phyloP scores from a whole-genome alignment of 2,113 vertebrate species.

The Otis tarda region DNA sequence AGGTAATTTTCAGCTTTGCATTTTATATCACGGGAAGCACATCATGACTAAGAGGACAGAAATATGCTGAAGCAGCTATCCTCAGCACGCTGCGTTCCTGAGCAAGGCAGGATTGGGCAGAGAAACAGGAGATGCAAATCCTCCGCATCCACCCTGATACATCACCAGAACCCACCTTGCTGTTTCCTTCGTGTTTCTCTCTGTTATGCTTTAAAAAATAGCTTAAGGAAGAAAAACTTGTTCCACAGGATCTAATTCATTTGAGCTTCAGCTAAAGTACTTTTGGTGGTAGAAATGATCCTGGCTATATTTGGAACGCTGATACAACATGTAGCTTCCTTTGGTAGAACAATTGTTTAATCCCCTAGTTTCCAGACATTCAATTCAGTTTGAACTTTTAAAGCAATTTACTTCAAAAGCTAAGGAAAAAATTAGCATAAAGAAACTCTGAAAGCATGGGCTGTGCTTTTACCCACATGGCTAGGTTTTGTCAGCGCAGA shows the following conservation, averaged over 20 bases:
- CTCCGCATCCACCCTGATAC: accelerated
- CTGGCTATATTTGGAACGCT: neutral
- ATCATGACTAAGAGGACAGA: neutral
- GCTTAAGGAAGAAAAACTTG: neutral
- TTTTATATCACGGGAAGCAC: neutral
- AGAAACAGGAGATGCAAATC: neutral
- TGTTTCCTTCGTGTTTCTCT: neutral
- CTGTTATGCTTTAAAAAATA: neutral
- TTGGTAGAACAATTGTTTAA: neutral
- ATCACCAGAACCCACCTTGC: neutral
- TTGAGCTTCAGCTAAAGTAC: neutral
- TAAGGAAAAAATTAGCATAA: neutral
- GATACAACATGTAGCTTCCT: accelerated
- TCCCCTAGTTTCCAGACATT: neutral
- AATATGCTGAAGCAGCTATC: neutral
- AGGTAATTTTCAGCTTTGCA: neutral
- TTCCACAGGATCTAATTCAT: neutral
- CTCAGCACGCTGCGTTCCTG: accelerated
- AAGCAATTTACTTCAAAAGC: neutral
- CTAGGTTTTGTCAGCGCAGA: neutral
- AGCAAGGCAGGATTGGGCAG: neutral
- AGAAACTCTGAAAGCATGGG: neutral
- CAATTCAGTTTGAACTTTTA: neutral
- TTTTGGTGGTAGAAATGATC: neutral
- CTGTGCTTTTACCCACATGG: neutral